phyloP scores from a whole-genome alignment of 2,888 invertebrate species.

The Syrphus vitripennis region DNA sequence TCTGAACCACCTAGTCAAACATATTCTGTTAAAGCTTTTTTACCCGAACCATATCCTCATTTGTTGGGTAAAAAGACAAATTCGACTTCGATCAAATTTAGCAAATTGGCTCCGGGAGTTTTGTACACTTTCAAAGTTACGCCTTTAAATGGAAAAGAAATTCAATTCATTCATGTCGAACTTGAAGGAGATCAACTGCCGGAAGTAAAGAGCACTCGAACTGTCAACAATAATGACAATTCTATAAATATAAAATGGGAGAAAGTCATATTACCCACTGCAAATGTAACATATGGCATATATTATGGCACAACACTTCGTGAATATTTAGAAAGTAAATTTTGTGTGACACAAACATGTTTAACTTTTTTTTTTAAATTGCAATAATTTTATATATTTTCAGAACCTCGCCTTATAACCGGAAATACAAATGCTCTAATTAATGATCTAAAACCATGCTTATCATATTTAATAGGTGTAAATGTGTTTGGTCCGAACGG shows the following conservation, averaged over 20 bases:
- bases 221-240: conserved; percentile 22
- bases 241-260: conserved; percentile 83
- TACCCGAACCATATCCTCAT: conserved; percentile 83
- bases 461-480: conserved; percentile 87
- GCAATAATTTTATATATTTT: conserved; percentile 42
- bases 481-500: conserved; percentile 86
- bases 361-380: not conserved
- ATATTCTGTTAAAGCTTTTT: conserved; percentile 83
- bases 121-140: conserved; percentile 82
- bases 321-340: conserved; percentile 84
- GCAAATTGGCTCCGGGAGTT: conserved; percentile 81
- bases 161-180: conserved; percentile 76
- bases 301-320: conserved; percentile 85
- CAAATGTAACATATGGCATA: conserved; percentile 84
- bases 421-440: conserved; percentile 83
- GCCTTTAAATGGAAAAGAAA: conserved; percentile 82
- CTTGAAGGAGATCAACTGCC: conserved; percentile 79
- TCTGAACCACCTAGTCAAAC: conserved; percentile 83
- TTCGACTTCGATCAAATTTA: conserved; percentile 80
- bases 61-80: conserved; percentile 81
- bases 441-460: conserved; percentile 87
- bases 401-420: conserved; percentile 82
- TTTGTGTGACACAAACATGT: no score
- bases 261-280: conserved; percentile 82
- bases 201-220: conserved; percentile 68